A percentile compares a stretch with the other conserved stretches of the same genome.
phyloP scores from a whole-genome alignment of 2,888 invertebrate species.

The Meloe dianella region DNA sequence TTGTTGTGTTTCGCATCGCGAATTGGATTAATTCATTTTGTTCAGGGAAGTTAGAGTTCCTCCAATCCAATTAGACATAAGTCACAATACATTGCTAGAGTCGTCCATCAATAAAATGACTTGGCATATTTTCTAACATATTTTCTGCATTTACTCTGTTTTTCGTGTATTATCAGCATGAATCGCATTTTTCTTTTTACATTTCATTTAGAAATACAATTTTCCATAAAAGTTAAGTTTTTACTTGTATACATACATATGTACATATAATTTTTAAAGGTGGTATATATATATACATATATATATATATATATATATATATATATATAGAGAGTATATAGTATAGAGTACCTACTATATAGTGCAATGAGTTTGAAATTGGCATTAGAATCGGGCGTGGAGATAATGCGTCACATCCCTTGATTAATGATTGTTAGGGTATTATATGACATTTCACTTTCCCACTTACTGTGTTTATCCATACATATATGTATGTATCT shows the following conservation, averaged over 20 bases:
- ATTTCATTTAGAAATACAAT: not conserved
- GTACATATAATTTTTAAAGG: no score
- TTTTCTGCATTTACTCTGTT: constrained; percentile 51
- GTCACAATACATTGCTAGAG: constrained; percentile 54
- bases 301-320: no score
- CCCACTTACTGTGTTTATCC: constrained; percentile 41
- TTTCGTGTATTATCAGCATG: constrained; percentile 47
- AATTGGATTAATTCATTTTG: constrained; percentile 55
- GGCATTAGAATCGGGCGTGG: constrained; percentile 40
- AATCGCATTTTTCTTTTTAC: constrained; percentile 44
- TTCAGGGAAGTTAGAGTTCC: constrained; percentile 47
- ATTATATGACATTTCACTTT: constrained; percentile 49
- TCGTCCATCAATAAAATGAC: constrained; percentile 54
- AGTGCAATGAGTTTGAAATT: constrained; percentile 32
- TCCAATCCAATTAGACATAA: constrained; percentile 57
- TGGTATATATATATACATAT: no score
- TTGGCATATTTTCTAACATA: constrained; percentile 51
- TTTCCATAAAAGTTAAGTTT: no score
- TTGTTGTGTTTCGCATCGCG: constrained; percentile 49
- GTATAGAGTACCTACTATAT: no score
- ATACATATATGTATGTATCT: constrained; percentile 40
- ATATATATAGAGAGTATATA: no score
- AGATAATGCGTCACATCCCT: constrained; percentile 53
- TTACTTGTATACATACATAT: no score
- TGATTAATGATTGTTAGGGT: constrained; percentile 53